These are phyloP conservation scores for Dorcus hopei DNA, from an alignment of 2,888 invertebrate species.

Conservation along the genomic window DNA sequence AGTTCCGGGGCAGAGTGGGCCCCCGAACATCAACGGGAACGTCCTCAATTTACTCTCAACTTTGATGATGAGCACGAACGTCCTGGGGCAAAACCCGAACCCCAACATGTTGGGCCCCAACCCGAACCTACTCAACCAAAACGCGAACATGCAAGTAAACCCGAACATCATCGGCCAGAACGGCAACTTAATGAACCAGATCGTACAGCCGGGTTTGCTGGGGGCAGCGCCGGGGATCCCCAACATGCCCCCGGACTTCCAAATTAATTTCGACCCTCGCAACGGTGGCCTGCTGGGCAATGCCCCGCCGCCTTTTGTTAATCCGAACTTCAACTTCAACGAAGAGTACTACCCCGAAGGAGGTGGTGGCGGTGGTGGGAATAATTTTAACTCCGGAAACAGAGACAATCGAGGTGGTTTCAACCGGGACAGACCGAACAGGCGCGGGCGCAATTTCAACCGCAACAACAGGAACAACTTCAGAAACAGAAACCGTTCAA, in stretches of 20 bases:
- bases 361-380: slow-evolving; percentile 15
- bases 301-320: slow-evolving; percentile 34
- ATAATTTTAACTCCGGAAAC: slow-evolving; percentile 23
- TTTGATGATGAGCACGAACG: slow-evolving; percentile 29
- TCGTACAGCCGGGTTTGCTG: slow-evolving; percentile 53
- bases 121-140: slow-evolving; percentile 13
- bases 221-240: slow-evolving; percentile 53
- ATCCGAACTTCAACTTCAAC: slow-evolving; percentile 36
- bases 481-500: slow-evolving; percentile 38
- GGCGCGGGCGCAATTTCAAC: slow-evolving; percentile 31
- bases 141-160: slow-evolving; percentile 45
- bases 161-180: slow-evolving; percentile 59
- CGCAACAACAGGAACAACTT: slow-evolving; percentile 28
- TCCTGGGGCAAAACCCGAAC: slow-evolving; percentile 33
- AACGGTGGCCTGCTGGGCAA: slow-evolving; percentile 39
- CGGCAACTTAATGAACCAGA: slow-evolving; percentile 38
- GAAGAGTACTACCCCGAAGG: slow-evolving; percentile 51
- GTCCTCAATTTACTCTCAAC: slow-evolving; percentile 46
- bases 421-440: slow-evolving; percentile 31
- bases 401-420: slow-evolving; percentile 48
- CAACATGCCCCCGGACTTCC: slow-evolving; percentile 41
- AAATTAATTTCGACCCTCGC: slow-evolving; percentile 46
- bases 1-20: slow-evolving; percentile 28
- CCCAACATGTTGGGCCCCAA: slow-evolving; percentile 15
- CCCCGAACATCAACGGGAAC: slow-evolving; percentile 35